Base-by-base conservation (phyloP, 1,140 invertebrate species). In the Amphibalanus amphitrite region DNA sequence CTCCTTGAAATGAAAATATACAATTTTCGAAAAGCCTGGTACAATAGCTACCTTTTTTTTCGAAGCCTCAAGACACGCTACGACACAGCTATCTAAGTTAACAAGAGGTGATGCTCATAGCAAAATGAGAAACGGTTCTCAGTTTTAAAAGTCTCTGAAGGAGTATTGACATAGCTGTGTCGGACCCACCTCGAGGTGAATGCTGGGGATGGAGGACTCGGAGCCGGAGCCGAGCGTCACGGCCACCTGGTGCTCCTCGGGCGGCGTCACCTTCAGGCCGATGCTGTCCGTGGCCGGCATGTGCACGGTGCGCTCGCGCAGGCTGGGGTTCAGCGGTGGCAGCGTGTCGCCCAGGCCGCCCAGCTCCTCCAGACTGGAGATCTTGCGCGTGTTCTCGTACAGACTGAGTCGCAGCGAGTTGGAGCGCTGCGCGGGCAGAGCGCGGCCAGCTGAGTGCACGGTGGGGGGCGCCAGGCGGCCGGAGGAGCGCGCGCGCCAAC, bases 241-340 rank as follows among this genome's bases (percentile, higher is more conserved):
- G 47, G 47, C 47, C 47, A 23, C 17, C 17, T 67, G 65, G 3
- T 67, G n/a, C 75, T 92, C 90, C 76, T 91, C 89, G 0, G 90
- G 90, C 0, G 90, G 90, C 28, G 88, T 88, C 74, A 92, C 89
- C 80, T 92, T 90, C 71, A 93, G 82, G 28, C 90, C 90, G 71
- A 93, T 92, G 77, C 89, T 91, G 30, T 88, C 90, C 76, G 92
- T 92, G 69, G 92, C 81, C 3, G 90, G 89, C 70, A 92, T 90
- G 79, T 91, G 91, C 69, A 91, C 91, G 0, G 88, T 75, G 65
- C 76, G 72, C 29, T 70, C 74, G 74, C 77, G 59, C 69, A 76
- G 73, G 26, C 74, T 70, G 33, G 74, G 65, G 13, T 75, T 69
- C 6, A 75, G 65, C 13, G 78, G 77, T 13, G 28, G 38, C 25